Evolutionary conservation across 2,113 vertebrate species (phyloP), one percentile per base, ranked within the genome.

Genomic region (Tapirus terrestris): DNA sequence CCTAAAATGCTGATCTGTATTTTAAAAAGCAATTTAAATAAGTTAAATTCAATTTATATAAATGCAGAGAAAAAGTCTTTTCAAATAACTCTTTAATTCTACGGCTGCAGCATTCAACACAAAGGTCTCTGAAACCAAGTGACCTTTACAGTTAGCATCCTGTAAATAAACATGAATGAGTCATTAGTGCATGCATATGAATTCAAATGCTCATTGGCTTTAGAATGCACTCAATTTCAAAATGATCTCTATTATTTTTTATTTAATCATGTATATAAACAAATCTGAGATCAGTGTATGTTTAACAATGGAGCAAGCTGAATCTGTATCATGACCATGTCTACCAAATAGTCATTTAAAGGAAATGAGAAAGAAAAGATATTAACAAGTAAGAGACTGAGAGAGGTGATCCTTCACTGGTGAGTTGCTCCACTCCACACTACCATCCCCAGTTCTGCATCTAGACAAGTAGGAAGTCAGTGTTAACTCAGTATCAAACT

Each of bases 231-330:
- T 88, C 77, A 70, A 79, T 56, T 94, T 96, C 88, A 87, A 77
- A 88, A 63, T 16, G 89, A 84, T 27, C 90, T 70, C 17, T 89
- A 73, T 67, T 95, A 96, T 89, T 82, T 92, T 94, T 94, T 60
- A 61, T 81, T 83, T 82, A 75, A 39, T 0, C 83, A 92, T 51
- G 23, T 1, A 82, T 84, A 65, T 81, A 89, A 12, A 16, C 31
- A 80, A 77, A 91, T 75, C 12, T 91, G 36, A 72, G 93, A 92
- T 85, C 25, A 87, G 1, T 33, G 17, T 63, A 43, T 1, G 60
- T 89, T 84, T 33, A 95, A 65, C 61, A 93, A 63, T 7, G 5
- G 3, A 96, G n/a, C 2, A 83, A 82, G 16, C 0, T 33, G n/a
- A 39, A 67, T 91, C 18, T n/a, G 39, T 82, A 33, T 27, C 1